Conservation (phyloP, 2,888 invertebrate genomes). For the Pediacus dermestoides region DNA sequence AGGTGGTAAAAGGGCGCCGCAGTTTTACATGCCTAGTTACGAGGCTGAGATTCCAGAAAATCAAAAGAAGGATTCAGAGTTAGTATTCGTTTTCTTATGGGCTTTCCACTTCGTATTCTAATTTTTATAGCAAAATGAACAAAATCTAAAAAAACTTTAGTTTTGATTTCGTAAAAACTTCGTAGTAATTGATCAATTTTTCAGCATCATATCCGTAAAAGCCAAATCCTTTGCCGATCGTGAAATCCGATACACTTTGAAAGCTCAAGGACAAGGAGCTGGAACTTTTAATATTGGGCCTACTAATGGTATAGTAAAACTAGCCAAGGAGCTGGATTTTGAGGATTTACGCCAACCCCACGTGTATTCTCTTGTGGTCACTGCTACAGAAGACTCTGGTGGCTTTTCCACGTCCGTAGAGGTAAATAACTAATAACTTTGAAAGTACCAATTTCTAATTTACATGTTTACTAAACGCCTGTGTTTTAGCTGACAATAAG, state of each 20-base stretch:
- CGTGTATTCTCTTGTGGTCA: conserved; percentile 87
- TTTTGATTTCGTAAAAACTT: too few species aligned
- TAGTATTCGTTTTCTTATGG: conserved; percentile 57
- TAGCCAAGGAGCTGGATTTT: conserved; percentile 94
- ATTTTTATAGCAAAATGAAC: too few species aligned
- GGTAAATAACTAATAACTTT: conserved; percentile 52
- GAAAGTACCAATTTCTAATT: conserved; percentile 4
- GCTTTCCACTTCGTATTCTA: too few species aligned
- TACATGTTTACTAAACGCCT: conserved; percentile 2
- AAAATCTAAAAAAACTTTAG: too few species aligned
- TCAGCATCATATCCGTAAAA: conserved; percentile 92
- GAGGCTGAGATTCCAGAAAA: conserved; percentile 95
- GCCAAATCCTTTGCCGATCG: conserved; percentile 97
- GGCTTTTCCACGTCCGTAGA: conserved; percentile 94
- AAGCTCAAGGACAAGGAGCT: conserved; percentile 90
- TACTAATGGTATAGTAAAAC: conserved; percentile 89
- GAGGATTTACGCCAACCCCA: conserved; percentile 94
- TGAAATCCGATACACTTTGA: conserved; percentile 92
- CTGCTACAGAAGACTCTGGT: conserved; percentile 96
- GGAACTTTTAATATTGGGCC: conserved; percentile 95
- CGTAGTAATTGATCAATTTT: neutral
- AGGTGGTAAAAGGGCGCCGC: conserved; percentile 96
- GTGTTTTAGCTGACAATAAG: conserved; percentile 78
- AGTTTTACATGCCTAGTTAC: conserved; percentile 94
- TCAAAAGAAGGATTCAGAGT: conserved; percentile 96